These are phyloP conservation scores for Irena cyanogastra DNA, from an alignment of 2,113 vertebrate species.

Conservation along the genomic window DNA sequence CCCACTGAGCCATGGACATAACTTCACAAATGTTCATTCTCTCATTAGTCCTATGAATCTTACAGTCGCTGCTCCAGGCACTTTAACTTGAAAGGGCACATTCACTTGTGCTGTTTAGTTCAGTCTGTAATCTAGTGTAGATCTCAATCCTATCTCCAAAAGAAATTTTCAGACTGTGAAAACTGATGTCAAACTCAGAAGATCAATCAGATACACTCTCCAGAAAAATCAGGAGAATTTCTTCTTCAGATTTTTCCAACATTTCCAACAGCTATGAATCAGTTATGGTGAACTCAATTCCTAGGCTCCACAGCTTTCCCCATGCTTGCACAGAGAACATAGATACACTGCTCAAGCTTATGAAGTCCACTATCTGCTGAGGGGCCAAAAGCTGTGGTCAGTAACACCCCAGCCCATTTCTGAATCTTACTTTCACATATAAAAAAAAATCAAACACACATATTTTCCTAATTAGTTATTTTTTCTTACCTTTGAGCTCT, in stretches of 20 bases:
- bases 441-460: not conserved
- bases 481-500: not conserved
- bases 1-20: not conserved
- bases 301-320: not conserved
- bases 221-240: not conserved
- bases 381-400: not conserved
- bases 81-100: not conserved
- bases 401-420: not conserved
- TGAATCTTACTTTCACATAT: not conserved
- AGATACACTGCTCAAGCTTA: not conserved
- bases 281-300: not conserved
- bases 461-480: not conserved
- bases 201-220: not conserved
- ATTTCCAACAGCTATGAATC: not conserved
- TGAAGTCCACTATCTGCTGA: not conserved
- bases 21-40: not conserved
- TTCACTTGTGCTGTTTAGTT: not conserved
- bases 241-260: not conserved
- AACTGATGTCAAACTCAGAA: not conserved
- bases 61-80: not conserved
- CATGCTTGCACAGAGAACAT: accelerated
- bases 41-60: not conserved
- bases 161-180: not conserved
- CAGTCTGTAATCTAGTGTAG: not conserved
- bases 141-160: not conserved